phyloP scores from a whole-genome alignment of 30 jellyfish, hydroid and myxozoan species.

The Sanderia malayensis region DNA sequence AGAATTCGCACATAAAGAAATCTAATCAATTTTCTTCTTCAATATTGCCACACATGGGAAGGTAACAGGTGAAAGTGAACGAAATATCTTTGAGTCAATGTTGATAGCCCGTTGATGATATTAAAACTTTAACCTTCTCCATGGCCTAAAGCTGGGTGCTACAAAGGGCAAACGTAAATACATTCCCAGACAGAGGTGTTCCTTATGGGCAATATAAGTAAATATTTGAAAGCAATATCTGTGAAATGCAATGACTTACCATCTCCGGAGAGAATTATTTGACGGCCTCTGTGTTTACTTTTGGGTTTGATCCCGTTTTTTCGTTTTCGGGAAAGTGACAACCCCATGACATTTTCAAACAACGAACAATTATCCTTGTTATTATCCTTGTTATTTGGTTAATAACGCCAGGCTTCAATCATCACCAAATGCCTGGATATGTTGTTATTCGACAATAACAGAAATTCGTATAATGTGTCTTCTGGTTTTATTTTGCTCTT shows the following conservation, averaged over 20 bases:
- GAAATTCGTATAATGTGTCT: background rate
- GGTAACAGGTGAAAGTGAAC: too few relatives aligned
- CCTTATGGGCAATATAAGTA: too few relatives aligned
- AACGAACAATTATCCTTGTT: background rate
- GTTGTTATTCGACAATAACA: background rate
- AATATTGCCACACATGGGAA: too few relatives aligned
- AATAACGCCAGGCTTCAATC: background rate
- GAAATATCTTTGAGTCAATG: too few relatives aligned
- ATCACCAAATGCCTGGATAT: background rate
- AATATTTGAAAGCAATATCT: too few relatives aligned
- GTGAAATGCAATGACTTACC: background rate
- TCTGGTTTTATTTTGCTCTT: background rate
- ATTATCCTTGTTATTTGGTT: background rate
- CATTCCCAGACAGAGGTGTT: too few relatives aligned
- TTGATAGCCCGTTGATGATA: too few relatives aligned
- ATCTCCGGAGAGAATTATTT: background rate
- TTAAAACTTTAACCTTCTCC: too few relatives aligned
- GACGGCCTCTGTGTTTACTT: background rate
- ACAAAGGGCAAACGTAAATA: too few relatives aligned
- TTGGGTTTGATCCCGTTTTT: background rate
- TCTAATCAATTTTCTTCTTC: too few relatives aligned
- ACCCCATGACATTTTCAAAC: slow-evolving; percentile 7
- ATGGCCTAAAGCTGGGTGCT: too few relatives aligned
- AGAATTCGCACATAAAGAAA: too few relatives aligned
- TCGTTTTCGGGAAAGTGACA: slow-evolving; percentile 7